Conservation (phyloP, 2,113 vertebrate species). For the Mobula birostris region DNA sequence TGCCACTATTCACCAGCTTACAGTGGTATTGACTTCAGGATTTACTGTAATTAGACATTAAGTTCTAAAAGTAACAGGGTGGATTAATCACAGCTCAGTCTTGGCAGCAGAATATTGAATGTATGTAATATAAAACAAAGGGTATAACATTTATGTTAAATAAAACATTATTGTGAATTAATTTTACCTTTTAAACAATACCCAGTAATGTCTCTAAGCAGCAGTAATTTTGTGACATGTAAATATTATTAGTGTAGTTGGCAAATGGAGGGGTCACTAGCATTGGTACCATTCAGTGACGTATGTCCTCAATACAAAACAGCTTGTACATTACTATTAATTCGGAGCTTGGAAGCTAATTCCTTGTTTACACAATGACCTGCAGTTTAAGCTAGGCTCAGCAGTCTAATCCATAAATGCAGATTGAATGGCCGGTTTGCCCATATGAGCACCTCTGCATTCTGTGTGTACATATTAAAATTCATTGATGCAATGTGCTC, state of each 20-base stretch:
- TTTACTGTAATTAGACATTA: conserved; percentile 8
- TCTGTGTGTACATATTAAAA: neutral
- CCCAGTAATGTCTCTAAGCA: neutral
- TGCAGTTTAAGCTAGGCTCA: conserved; percentile 5
- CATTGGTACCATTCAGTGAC: neutral
- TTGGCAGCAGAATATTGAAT: neutral
- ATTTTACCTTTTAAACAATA: neutral
- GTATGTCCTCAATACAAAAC: neutral
- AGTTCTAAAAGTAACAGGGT: neutral
- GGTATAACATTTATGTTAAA: neutral
- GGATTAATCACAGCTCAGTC: neutral
- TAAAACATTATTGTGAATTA: neutral
- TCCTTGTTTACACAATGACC: neutral
- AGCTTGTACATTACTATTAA: neutral
- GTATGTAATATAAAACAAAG: neutral
- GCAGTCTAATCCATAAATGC: conserved; percentile 6
- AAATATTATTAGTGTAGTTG: neutral
- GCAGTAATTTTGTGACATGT: neutral
- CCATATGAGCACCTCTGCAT: neutral
- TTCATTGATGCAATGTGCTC: neutral
- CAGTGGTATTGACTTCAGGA: neutral
- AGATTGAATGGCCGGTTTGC: neutral
- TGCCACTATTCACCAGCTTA: neutral
- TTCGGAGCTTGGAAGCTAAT: conserved; percentile 16
- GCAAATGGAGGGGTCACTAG: neutral